phyloP scores from a whole-genome alignment of 2,888 invertebrate species.

The Antheraea assamensis region DNA sequence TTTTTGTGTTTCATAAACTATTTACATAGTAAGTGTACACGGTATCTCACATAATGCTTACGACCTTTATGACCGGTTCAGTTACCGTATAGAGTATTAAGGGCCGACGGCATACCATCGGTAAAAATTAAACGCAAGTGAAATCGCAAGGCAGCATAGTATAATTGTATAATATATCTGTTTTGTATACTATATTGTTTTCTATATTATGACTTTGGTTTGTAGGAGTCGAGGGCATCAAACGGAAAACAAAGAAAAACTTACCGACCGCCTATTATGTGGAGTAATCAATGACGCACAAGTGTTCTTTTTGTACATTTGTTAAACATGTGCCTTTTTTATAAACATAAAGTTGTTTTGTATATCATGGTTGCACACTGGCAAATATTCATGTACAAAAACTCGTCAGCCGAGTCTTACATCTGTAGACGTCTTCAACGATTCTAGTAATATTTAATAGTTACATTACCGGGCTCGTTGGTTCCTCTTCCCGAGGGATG shows the following conservation, averaged over 20 bases:
- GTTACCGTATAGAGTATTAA: too few relatives aligned
- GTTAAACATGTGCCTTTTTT: neutral
- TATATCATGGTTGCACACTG: neutral
- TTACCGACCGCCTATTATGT: neutral
- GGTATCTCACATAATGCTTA: too few relatives aligned
- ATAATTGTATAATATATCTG: too few relatives aligned
- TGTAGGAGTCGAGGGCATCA: neutral
- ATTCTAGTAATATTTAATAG: neutral
- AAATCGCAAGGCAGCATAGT: too few relatives aligned
- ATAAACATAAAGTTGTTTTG: neutral
- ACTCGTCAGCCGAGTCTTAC: neutral
- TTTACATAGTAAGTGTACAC: too few relatives aligned
- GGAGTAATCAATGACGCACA: neutral
- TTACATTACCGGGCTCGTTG: too few relatives aligned
- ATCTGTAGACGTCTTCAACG: neutral
- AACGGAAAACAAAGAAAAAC: constrained; percentile 7
- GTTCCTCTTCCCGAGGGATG: too few relatives aligned
- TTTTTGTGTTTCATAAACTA: too few relatives aligned
- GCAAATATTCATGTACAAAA: neutral
- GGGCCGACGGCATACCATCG: too few relatives aligned
- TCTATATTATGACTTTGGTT: neutral
- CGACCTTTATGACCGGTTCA: too few relatives aligned
- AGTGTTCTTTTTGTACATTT: neutral
- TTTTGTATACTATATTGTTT: neutral
- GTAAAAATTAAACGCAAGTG: too few relatives aligned